Conservation (phyloP, 2,888 invertebrate species). For the Eristalis tenax region DNA sequence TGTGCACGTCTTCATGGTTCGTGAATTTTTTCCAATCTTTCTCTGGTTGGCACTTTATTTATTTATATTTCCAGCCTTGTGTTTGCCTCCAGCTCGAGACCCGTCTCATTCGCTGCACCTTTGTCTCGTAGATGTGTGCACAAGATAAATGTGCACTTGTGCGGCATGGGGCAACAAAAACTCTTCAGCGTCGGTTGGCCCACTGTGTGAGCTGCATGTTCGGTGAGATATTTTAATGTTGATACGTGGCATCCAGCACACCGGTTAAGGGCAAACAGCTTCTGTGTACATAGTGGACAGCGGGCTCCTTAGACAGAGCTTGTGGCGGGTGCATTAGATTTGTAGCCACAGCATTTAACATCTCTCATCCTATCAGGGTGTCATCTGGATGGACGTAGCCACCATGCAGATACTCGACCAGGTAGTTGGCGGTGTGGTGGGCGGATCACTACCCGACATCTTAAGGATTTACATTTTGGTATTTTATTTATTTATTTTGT, state of each 20-base stretch:
- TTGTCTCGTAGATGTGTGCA: constrained; percentile 47
- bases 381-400: constrained; percentile 64
- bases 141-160: constrained; percentile 64
- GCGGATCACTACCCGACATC: neutral
- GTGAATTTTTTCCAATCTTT: constrained; percentile 52
- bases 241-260: constrained; percentile 61
- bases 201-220: constrained; percentile 60
- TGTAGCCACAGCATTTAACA: constrained; percentile 69
- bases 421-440: neutral
- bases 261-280: constrained; percentile 56
- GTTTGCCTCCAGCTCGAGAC: neutral
- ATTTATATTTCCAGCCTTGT: constrained; percentile 56
- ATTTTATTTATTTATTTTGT: neutral
- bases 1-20: constrained; percentile 39
- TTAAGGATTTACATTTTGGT: constrained; percentile 23
- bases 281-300: constrained; percentile 43
- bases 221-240: constrained; percentile 70
- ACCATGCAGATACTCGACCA: constrained; percentile 47
- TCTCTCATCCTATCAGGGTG: constrained; percentile 66
- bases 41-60: constrained; percentile 65
- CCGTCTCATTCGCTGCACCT: constrained; percentile 52
- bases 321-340: constrained; percentile 66
- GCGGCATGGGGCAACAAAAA: constrained; percentile 4
- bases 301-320: constrained; percentile 8
- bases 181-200: constrained; percentile 19